Evolutionary conservation across 2,888 invertebrate genomes (phyloP).

Genomic region (Troides oblongomaculatus): DNA sequence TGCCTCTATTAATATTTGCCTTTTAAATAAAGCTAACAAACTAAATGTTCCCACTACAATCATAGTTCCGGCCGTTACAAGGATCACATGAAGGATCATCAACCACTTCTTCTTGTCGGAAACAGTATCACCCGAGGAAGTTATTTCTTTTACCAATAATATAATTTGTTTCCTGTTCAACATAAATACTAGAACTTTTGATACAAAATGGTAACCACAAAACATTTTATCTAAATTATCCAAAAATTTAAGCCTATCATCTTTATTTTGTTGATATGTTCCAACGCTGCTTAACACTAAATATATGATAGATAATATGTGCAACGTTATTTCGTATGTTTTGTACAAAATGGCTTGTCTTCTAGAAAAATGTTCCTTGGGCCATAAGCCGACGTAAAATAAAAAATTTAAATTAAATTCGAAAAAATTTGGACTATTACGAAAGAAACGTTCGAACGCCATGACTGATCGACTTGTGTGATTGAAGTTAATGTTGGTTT

Average conservation of each 20-base stretch:
- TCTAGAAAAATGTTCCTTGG: conserved; percentile 42
- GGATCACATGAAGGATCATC: conserved; percentile 48
- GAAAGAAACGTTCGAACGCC: conserved; percentile 31
- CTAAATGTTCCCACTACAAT: conserved; percentile 44
- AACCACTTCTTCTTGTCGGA: conserved; percentile 44
- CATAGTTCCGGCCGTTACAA: conserved; percentile 42
- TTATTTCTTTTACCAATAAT: conserved; percentile 52
- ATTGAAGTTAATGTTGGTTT: conserved; percentile 1
- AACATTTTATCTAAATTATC: conserved; percentile 57
- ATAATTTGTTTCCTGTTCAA: conserved; percentile 46
- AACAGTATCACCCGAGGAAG: conserved; percentile 53
- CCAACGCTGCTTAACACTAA: conserved; percentile 51
- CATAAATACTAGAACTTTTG: conserved; percentile 53
- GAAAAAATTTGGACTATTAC: conserved; percentile 46
- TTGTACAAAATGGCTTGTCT: conserved; percentile 44
- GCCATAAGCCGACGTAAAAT: conserved; percentile 60
- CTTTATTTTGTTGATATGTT: conserved; percentile 41
- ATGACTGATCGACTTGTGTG: conserved; percentile 5
- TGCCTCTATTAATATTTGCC: conserved; percentile 55
- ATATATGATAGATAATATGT: conserved; percentile 44
- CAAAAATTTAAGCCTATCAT: conserved; percentile 46
- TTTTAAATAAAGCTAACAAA: conserved; percentile 45
- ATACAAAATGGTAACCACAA: conserved; percentile 53
- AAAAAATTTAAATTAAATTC: conserved; percentile 60
- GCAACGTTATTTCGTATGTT: conserved; percentile 46